Evolutionary conservation across 2,113 vertebrate genomes (phyloP).

Genomic region (Budorcas taxicolor): DNA sequence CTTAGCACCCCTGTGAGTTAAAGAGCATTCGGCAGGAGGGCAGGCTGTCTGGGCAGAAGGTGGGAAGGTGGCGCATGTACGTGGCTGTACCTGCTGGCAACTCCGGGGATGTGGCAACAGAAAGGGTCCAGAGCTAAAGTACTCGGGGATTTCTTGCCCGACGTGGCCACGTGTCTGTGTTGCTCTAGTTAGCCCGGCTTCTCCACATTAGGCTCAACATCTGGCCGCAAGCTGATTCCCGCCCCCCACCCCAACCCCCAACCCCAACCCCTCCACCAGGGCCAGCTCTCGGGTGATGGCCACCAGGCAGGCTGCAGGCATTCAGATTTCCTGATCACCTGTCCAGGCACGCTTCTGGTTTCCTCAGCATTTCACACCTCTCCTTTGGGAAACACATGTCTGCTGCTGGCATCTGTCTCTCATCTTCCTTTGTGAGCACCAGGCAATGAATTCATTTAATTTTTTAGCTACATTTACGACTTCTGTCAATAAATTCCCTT

Average conservation of each 20-base stretch:
- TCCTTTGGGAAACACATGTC: conserved; percentile 36
- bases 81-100: neutral
- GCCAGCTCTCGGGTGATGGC: neutral
- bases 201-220: neutral
- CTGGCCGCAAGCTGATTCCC: neutral
- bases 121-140: no score
- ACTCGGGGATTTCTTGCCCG: neutral
- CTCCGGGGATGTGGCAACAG: rapidly evolving
- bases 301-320: neutral
- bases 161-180: neutral
- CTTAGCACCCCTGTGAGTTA: neutral
- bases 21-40: neutral
- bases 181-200: neutral
- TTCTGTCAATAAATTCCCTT: neutral
- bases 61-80: no score
- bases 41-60: neutral
- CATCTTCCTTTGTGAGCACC: conserved; percentile 49
- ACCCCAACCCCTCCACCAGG: neutral
- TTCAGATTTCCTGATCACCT: conserved; percentile 38
- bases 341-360: neutral
- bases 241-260: neutral
- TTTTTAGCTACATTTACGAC: neutral
- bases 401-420: conserved; percentile 39
- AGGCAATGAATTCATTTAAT: neutral
- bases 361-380: neutral